phyloP scores from a whole-genome alignment of 1,140 invertebrate genomes.

The Drosophila pruinosa region DNA sequence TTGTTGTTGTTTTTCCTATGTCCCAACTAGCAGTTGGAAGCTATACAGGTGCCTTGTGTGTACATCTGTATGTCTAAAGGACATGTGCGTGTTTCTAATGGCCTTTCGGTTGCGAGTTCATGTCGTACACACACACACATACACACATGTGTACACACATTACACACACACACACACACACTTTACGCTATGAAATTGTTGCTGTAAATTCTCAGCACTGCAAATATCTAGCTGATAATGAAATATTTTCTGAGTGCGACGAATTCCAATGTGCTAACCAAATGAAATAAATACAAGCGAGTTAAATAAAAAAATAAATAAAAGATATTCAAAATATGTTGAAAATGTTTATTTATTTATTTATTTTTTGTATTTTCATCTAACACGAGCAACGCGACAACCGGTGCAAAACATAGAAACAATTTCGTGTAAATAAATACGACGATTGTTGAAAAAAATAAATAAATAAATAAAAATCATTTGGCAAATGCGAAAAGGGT shows the following conservation, averaged over 20 bases:
- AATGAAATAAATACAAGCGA: constrained; percentile 31
- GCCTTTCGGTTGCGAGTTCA: constrained; percentile 30
- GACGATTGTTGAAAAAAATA: constrained; percentile 26
- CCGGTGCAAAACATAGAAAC: constrained; percentile 39
- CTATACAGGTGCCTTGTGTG: constrained; percentile 5
- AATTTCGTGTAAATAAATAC: constrained; percentile 48
- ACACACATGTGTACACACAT: not conserved
- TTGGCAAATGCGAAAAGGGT: not conserved
- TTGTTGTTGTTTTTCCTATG: no score
- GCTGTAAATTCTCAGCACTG: constrained; percentile 11
- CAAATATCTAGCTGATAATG: constrained; percentile 22
- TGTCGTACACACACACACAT: not conserved
- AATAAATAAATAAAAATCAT: no score
- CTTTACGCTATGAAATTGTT: constrained; percentile 11
- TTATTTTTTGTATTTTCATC: not conserved
- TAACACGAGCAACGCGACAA: not conserved
- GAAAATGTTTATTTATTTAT: constrained; percentile 46
- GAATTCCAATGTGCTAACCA: constrained; percentile 24
- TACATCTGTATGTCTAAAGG: constrained; percentile 8
- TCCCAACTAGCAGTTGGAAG: no score
- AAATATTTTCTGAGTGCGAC: constrained; percentile 26
- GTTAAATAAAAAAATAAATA: not conserved
- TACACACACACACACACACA: not conserved
- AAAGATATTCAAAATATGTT: constrained; percentile 53
- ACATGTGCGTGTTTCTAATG: constrained; percentile 43